Base-by-base conservation (phyloP, 2,113 vertebrate genomes). In the Ahaetulla prasina region DNA sequence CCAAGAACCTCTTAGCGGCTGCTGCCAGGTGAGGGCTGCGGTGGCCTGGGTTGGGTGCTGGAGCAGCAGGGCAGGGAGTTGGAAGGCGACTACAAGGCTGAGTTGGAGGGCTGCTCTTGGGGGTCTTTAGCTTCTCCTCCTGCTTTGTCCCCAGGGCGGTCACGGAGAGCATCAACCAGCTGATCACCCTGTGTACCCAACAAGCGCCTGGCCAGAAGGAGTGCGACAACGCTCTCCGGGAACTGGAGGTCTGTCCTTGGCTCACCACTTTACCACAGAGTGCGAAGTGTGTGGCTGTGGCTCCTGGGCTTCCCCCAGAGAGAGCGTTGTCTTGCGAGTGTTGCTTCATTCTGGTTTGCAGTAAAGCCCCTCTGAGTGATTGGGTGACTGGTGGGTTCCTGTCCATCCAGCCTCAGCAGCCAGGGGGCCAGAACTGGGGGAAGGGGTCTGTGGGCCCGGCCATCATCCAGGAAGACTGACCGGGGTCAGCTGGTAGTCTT, bases 161-260 rank as follows among this genome's bases (percentile, higher is more conserved):
- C 96, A 99, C 99, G 0, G 99, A 99, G 97, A 99, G 99, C 94
- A 99, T 99, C 97, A 99, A 99, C 96, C 99, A 99, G 96, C 98
- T 99, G 93, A 99, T 99, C 97, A 99, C 98, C 0, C 96, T 99
- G 96, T 99, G 99, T 88, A 99, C 99, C n/a, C 99, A 99, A 93
- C 99, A 99, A 96, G 99, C 99, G 55, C 99, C 99, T 0, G 99
- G 99, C 92, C 99, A 99, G 97, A 99, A 99, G 96, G 99, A 99
- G 96, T 99, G 99, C 96, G 99, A 99, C 95, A 99, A 99, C 0
- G 99, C 99, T 89, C 97, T 99, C 93, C 98, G 99, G 92, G 99
- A 99, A 94, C 97, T 99, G 16, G 99, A 99, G 99, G 99, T 99
- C 97, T 45, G 86, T 0, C 1, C 16, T 25, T 3, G 8, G 54